These are phyloP conservation scores for Poecilia picta DNA, from an alignment of 2,797 vertebrate species.

Conservation along the genomic window DNA sequence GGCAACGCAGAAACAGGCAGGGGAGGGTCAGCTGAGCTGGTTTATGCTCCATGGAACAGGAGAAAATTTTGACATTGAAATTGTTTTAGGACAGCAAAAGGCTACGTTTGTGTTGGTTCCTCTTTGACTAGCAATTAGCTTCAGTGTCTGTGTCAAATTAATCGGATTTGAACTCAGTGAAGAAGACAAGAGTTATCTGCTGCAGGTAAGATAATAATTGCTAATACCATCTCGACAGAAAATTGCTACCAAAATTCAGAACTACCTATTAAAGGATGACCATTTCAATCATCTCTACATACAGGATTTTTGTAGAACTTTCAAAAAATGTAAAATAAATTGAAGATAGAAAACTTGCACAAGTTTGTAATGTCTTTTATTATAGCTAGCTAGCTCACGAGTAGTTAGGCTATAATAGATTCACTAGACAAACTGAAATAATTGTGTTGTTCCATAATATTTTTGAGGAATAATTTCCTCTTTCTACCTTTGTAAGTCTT, in stretches of 20 bases:
- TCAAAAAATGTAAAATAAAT: not conserved
- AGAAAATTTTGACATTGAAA: not conserved
- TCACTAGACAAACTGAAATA: not conserved
- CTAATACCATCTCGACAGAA: not conserved
- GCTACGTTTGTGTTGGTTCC: not conserved
- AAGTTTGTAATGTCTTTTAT: not conserved
- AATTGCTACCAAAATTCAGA: no score
- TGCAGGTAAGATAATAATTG: not conserved
- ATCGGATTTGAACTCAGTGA: not conserved
- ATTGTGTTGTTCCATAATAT: not conserved
- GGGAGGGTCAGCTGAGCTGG: not conserved
- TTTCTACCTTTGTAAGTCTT: not conserved
- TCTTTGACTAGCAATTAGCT: not conserved
- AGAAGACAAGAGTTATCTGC: not conserved
- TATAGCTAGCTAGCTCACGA: not conserved
- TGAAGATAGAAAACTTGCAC: not conserved
- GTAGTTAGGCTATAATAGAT: not conserved
- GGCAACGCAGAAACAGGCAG: not conserved
- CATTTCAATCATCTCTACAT: not conserved
- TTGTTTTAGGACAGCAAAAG: not conserved
- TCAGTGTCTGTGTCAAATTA: not conserved
- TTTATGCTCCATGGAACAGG: not conserved
- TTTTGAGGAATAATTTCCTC: not conserved
- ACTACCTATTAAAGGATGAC: not conserved
- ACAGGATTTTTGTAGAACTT: not conserved